Percentiles rank a stretch among this genome's conserved stretches.
Conservation (phyloP, 2,888 invertebrate species). For the Brachypterus glaber region DNA sequence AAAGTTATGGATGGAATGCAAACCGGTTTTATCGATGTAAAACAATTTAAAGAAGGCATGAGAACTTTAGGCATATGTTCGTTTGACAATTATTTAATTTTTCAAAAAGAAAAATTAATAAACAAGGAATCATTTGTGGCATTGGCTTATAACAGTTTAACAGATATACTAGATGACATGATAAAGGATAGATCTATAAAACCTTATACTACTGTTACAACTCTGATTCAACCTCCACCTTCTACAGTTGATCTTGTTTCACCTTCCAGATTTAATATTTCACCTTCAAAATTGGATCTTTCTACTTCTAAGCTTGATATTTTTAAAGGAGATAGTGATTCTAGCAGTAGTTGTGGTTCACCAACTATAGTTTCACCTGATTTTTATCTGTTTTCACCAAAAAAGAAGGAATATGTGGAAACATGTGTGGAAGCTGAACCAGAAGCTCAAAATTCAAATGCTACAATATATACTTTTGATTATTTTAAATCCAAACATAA, state of each 20-base stretch:
- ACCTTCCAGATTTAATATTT: background rate
- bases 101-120: conserved; percentile 27
- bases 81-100: conserved; percentile 29
- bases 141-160: too few species aligned
- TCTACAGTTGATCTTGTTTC: too few species aligned
- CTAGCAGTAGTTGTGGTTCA: background rate
- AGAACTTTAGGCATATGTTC: conserved; percentile 34
- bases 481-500: too few species aligned
- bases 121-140: conserved; percentile 32
- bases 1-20: conserved; percentile 36
- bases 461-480: too few species aligned
- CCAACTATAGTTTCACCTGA: background rate
- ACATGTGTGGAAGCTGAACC: too few species aligned
- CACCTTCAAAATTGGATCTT: background rate
- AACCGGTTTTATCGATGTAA: conserved; percentile 31
- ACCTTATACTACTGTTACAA: too few species aligned
- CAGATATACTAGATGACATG: too few species aligned
- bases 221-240: too few species aligned
- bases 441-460: too few species aligned
- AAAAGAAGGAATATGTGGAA: background rate
- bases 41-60: conserved; percentile 35
- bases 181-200: too few species aligned
- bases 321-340: too few species aligned
- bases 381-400: background rate
- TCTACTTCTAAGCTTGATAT: background rate